Evolutionary conservation across 2,888 invertebrate species (phyloP).

Genomic region (Cataglyphis rosenhaueri): DNA sequence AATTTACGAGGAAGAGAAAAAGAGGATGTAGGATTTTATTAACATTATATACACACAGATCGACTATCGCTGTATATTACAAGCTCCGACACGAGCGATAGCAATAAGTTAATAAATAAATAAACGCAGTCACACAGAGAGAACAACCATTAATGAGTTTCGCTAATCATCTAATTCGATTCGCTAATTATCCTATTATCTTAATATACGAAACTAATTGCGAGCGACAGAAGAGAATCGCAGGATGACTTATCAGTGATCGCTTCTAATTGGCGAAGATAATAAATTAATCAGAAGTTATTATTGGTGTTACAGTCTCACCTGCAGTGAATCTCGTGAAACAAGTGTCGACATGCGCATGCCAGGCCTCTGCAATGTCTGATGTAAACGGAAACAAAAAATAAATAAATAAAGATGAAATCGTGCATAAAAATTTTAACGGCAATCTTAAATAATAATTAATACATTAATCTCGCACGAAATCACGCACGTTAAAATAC

Average conservation of each 20-base stretch:
- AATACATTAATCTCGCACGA: conserved; percentile 13
- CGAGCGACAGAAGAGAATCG: background rate
- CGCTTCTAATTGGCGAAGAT: conserved; percentile 32
- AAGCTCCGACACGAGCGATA: conserved; percentile 37
- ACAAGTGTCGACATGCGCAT: conserved; percentile 80
- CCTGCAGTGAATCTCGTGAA: conserved; percentile 82
- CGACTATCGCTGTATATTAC: conserved; percentile 44
- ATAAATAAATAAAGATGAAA: conserved; percentile 27
- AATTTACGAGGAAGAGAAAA: conserved; percentile 46
- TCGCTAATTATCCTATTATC: conserved; percentile 38
- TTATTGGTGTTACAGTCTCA: conserved; percentile 77
- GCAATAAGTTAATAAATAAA: conserved; percentile 51
- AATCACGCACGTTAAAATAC: conserved; percentile 1
- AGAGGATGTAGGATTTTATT: conserved; percentile 72
- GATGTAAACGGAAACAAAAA: conserved; percentile 76
- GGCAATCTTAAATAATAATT: conserved; percentile 21
- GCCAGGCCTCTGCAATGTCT: conserved; percentile 81
- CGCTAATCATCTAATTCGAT: conserved; percentile 6
- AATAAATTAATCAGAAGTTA: conserved; percentile 35
- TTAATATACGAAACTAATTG: conserved; percentile 14
- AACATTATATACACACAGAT: conserved; percentile 65
- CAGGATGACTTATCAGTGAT: background rate
- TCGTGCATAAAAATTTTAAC: conserved; percentile 18
- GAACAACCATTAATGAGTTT: background rate
- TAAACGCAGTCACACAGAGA: conserved; percentile 27